These are phyloP conservation scores for Cephus runcator DNA, from an alignment of 2,888 invertebrate genomes.

Conservation along the genomic window DNA sequence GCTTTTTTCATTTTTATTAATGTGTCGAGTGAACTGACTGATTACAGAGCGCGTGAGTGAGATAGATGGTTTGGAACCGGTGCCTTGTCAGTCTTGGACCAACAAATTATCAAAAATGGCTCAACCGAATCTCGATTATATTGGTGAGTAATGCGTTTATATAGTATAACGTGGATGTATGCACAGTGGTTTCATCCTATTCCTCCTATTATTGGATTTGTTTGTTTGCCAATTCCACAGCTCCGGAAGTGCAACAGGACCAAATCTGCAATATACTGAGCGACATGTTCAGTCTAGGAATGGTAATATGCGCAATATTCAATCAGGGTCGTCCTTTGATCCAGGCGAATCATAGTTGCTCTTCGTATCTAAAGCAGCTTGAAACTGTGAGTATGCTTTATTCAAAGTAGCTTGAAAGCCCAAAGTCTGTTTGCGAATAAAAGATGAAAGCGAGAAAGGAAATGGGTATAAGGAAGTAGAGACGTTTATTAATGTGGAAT, in stretches of 20 bases:
- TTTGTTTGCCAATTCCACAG: constrained; percentile 65
- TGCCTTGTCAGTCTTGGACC: constrained; percentile 89
- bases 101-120: constrained; percentile 90
- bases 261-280: constrained; percentile 87
- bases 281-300: constrained; percentile 96
- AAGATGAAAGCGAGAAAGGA: not conserved
- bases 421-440: not conserved
- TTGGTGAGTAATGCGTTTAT: constrained; percentile 71
- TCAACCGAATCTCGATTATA: constrained; percentile 94
- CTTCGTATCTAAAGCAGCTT: constrained; percentile 89
- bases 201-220: not conserved
- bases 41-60: constrained; percentile 77
- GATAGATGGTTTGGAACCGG: constrained; percentile 69
- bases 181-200: not conserved
- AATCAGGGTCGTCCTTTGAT: constrained; percentile 90
- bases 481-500: not conserved
- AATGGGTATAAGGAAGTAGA: not conserved
- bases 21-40: constrained; percentile 9
- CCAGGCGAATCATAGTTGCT: constrained; percentile 89
- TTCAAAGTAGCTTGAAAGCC: not conserved
- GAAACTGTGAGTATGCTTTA: constrained; percentile 78
- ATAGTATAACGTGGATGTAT: not conserved
- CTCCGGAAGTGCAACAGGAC: constrained; percentile 91
- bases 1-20: not conserved
- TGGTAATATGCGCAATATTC: constrained; percentile 93